A percentile compares a stretch with the other conserved stretches of the same genome.
Evolutionary conservation across 1,140 invertebrate species (phyloP).

Genomic region (Drosophila pallidifrons): DNA sequence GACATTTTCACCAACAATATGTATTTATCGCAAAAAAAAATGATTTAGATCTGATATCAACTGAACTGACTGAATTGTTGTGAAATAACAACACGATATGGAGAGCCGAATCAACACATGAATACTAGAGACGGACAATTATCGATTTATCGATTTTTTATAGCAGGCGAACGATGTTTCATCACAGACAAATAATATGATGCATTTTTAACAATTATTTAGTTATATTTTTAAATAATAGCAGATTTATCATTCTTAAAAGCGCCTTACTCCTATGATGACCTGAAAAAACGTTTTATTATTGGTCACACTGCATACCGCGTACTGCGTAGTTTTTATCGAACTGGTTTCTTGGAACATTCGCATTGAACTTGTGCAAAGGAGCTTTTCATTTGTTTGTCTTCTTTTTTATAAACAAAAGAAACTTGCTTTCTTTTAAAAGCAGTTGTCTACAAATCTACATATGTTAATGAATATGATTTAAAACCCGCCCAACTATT

Average conservation of each 20-base stretch:
- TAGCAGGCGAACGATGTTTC: too few relatives aligned
- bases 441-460: neutral
- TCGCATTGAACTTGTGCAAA: neutral
- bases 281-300: too few relatives aligned
- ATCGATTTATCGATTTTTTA: too few relatives aligned
- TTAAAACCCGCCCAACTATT: neutral
- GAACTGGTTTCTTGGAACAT: constrained; percentile 14
- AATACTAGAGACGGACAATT: too few relatives aligned
- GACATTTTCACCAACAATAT: constrained; percentile 56
- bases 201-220: too few relatives aligned
- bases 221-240: too few relatives aligned
- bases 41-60: constrained; percentile 3
- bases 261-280: too few relatives aligned
- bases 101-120: constrained; percentile 16
- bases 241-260: too few relatives aligned
- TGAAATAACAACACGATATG: constrained; percentile 56
- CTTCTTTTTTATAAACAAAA: neutral
- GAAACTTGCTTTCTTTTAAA: neutral
- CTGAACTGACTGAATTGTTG: constrained; percentile 43
- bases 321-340: constrained; percentile 38
- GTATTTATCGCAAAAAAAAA: constrained; percentile 31
- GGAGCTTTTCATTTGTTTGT: constrained; percentile 12
- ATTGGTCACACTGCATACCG: constrained; percentile 8
- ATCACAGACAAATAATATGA: too few relatives aligned
- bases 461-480: neutral